These are phyloP conservation scores for Corbicula japonica DNA, from an alignment of 2,888 invertebrate genomes.

Conservation along the genomic window DNA sequence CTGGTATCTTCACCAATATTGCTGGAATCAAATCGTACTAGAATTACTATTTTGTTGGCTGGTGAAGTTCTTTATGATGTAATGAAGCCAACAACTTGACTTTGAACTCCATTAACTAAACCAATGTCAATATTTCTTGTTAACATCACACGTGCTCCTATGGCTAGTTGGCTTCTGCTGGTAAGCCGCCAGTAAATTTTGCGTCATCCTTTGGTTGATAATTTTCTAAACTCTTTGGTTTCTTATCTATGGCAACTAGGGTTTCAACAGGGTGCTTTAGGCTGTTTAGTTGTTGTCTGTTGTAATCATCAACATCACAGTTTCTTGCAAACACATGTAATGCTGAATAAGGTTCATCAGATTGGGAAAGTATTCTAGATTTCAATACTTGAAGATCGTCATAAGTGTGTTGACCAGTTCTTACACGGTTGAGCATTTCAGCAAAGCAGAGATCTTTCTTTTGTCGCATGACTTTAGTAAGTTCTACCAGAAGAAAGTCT, in stretches of 20 bases:
- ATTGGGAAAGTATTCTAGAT: conserved; percentile 3
- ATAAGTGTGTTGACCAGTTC: conserved; percentile 28
- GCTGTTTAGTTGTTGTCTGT: conserved; percentile 7
- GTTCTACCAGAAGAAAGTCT: conserved; percentile 1
- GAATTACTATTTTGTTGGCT: too few relatives aligned
- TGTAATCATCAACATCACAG: conserved; percentile 37
- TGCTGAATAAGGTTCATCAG: not conserved
- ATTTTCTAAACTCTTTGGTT: conserved; percentile 25
- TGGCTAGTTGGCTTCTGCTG: too few relatives aligned
- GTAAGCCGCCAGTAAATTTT: too few relatives aligned
- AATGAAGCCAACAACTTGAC: too few relatives aligned
- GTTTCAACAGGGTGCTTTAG: not conserved
- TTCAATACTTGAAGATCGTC: conserved; percentile 39
- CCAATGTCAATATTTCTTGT: too few relatives aligned
- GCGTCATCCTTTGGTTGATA: conserved; percentile 7
- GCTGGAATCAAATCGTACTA: too few relatives aligned
- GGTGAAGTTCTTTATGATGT: too few relatives aligned
- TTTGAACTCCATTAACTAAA: too few relatives aligned
- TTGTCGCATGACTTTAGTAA: conserved; percentile 36
- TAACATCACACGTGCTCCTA: too few relatives aligned
- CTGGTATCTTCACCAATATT: too few relatives aligned
- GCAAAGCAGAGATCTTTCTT: conserved; percentile 41
- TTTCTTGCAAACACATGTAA: conserved; percentile 49
- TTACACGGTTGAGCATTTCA: conserved; percentile 30
- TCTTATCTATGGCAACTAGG: conserved; percentile 41